A percentile compares a stretch with the other conserved stretches of the same genome.
phyloP scores from a whole-genome alignment of 1,140 invertebrate species.

The Orchestia grillus region DNA sequence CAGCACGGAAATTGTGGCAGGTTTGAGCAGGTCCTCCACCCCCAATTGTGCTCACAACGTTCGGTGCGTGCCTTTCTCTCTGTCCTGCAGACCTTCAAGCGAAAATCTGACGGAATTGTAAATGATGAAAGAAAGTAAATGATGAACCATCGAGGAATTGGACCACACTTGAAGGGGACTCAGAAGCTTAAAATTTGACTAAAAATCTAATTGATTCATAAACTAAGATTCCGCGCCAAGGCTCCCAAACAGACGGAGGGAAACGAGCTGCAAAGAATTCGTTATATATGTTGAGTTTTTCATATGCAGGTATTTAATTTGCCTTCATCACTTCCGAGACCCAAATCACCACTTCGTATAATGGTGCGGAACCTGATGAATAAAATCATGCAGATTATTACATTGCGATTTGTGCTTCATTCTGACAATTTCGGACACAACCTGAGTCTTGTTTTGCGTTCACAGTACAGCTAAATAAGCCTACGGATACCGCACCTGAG shows the following conservation, averaged over 20 bases:
- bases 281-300: too few species aligned
- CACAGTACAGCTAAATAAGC: not conserved
- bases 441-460: too few species aligned
- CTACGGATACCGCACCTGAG: not conserved
- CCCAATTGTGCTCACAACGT: not conserved
- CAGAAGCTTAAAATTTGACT: not conserved
- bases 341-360: not conserved
- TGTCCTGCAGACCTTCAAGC: not conserved
- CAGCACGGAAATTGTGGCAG: not conserved
- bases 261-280: too few species aligned
- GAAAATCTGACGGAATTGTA: not conserved
- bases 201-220: not conserved
- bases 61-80: not conserved
- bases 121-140: not conserved
- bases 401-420: too few species aligned
- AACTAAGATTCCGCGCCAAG: not conserved
- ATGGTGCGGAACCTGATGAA: not conserved
- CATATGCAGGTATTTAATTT: not conserved
- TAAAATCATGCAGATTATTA: not conserved
- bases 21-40: not conserved
- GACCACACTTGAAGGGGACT: not conserved
- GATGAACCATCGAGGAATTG: not conserved
- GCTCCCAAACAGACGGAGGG: too few species aligned
- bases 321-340: not conserved
- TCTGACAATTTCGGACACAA: too few species aligned